These are phyloP conservation scores for Mus pahari DNA, from an alignment of 2,113 vertebrate species.

Conservation along the genomic window DNA sequence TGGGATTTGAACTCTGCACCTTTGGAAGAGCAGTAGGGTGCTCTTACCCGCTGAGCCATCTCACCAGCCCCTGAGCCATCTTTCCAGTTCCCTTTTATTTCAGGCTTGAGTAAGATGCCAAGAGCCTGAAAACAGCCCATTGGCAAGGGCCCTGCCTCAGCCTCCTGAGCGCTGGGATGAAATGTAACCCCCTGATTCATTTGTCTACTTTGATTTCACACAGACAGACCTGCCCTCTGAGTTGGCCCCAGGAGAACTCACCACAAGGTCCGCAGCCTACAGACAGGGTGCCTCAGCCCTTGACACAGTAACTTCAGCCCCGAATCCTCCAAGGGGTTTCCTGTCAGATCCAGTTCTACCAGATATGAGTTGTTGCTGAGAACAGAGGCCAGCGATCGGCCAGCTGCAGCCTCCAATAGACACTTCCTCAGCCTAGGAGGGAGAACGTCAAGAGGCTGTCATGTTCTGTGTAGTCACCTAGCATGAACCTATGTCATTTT, in stretches of 20 bases:
- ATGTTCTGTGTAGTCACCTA: not conserved
- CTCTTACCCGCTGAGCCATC: too few relatives aligned
- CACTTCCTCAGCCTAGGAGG: slow-evolving; percentile 71
- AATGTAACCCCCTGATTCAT: too few relatives aligned
- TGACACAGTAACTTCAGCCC: slow-evolving; percentile 61
- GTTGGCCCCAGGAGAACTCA: not conserved
- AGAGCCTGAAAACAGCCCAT: not conserved
- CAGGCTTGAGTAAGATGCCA: not conserved
- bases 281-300: slow-evolving; percentile 10
- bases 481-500: not conserved
- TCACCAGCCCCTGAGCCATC: not conserved
- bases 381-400: slow-evolving; percentile 21
- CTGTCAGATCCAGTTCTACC: slow-evolving; percentile 66
- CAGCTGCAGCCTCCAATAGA: not conserved
- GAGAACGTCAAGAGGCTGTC: accelerated
- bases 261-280: slow-evolving; percentile 60
- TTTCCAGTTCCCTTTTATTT: not conserved
- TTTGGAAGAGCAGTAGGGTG: too few relatives aligned
- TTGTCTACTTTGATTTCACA: not conserved
- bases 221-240: not conserved
- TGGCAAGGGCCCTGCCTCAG: not conserved
- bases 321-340: slow-evolving; percentile 20
- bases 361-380: slow-evolving; percentile 36
- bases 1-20: too few relatives aligned
- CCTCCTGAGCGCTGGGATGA: not conserved